Evolutionary conservation across 2,888 invertebrate species (phyloP), one percentile per base, ranked within the genome.

Genomic region (Autographa gamma): DNA sequence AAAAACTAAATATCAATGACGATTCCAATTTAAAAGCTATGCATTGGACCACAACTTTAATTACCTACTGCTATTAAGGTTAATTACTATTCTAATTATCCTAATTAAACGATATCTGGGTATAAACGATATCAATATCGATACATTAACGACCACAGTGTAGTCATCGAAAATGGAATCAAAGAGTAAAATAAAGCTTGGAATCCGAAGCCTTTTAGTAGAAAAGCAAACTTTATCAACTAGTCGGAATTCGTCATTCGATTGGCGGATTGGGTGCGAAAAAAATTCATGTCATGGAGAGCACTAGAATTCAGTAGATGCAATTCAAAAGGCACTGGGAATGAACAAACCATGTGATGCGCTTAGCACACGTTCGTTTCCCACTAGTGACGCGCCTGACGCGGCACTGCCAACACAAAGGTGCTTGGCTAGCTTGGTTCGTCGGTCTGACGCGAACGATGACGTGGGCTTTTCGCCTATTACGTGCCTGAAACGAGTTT

Each of bases 391-490:
- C 72, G 79, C 74, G 76, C 58, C 25, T 72, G 60, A 38, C 62
- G 64, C 73, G 81, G 74, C 66, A 61, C 43, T 54, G 71, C 64
- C 63, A 66, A 63, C 80, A 84, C 83, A 85, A 82, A 85, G 81
- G 71, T 74, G 48, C 48, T 48, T 48, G 48, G 48, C n/a, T 48
- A n/a, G 48, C 73, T 79, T 69, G 67, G 56, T 58, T 67, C 71
- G 73, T 65, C 71, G 68, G 68, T 76, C 76, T 67, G 60, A 63
- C 66, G 69, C 69, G 76, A 82, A 79, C 73, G 81, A 82, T 87
- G 85, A 86, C 82, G 81, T 60, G 68, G 52, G 69, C 76, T 79
- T 85, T 85, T 76, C 69, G 66, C 61, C 63, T 61, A 70, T 83
- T 73, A 76, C 74, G 72, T 76, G 73, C 48, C 43, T 74, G 72